These are phyloP conservation scores for Phallusia fumigata DNA, from an alignment of 23 tunicate genomes.

Conservation along the genomic window DNA sequence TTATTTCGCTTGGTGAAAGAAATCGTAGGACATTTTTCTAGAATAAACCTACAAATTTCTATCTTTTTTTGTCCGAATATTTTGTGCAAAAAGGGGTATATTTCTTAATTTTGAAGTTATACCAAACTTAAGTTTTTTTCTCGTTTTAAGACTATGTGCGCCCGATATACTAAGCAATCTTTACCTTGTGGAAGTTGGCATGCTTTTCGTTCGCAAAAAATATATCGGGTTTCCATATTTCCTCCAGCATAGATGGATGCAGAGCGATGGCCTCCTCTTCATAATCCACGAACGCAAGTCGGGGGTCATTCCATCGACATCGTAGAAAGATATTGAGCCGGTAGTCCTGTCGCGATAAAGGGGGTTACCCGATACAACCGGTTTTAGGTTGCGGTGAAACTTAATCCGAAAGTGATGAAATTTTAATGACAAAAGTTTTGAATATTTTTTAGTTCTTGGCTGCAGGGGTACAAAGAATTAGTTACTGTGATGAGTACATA, in stretches of 20 bases:
- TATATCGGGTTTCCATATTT: slow-evolving; percentile 88
- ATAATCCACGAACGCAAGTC: slow-evolving; percentile 57
- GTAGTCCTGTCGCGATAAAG: slow-evolving; percentile 58
- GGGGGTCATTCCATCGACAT: slow-evolving; percentile 93
- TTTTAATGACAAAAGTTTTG: no score
- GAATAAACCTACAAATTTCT: no score
- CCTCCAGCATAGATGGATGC: slow-evolving; percentile 88
- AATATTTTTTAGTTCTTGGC: no score
- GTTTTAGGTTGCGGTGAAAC: background rate
- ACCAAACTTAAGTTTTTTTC: no score
- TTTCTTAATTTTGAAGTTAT: no score
- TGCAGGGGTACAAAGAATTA: no score
- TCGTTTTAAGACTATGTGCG: no score
- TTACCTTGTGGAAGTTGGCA: slow-evolving; percentile 85
- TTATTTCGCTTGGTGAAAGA: no score
- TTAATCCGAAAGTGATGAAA: background rate
- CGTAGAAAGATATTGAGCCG: slow-evolving; percentile 81
- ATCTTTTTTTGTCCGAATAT: no score
- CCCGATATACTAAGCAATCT: no score
- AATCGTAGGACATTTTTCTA: no score
- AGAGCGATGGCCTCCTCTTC: slow-evolving; percentile 73
- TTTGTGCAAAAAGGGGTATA: no score
- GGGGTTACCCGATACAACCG: background rate
- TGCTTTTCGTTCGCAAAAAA: slow-evolving; percentile 92
- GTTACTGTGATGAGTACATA: background rate